phyloP scores from a whole-genome alignment of 2,797 vertebrate species.

The Phrynocephalus vlangalii region DNA sequence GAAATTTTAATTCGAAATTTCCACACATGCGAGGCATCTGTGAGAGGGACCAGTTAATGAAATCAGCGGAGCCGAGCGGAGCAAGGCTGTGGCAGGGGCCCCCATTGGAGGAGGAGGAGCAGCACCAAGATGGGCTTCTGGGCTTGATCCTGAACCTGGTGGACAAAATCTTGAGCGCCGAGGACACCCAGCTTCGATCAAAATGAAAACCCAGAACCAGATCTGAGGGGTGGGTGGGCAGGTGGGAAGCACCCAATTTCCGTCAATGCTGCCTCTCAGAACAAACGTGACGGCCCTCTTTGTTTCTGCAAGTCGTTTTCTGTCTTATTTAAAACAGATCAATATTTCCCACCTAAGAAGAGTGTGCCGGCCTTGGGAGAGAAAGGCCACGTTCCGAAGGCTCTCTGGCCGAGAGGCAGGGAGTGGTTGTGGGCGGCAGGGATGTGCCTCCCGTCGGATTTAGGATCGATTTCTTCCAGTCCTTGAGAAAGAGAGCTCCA shows the following conservation, averaged over 20 bases:
- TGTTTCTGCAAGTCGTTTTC: neutral
- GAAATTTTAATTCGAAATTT: neutral
- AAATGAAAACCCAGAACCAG: neutral
- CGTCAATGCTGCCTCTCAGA: neutral
- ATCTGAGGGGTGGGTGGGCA: too few relatives aligned
- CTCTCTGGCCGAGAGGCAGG: neutral
- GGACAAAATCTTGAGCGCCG: neutral
- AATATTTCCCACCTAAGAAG: constrained; percentile 42
- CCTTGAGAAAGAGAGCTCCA: constrained; percentile 46
- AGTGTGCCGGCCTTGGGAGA: constrained; percentile 42
- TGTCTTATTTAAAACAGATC: constrained; percentile 49
- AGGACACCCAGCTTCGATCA: neutral
- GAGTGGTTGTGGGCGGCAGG: constrained; percentile 8
- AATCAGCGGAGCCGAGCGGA: neutral
- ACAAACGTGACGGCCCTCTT: neutral
- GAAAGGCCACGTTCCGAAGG: constrained; percentile 17
- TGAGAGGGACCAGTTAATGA: neutral
- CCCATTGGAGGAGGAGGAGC: too few relatives aligned
- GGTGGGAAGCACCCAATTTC: accelerated
- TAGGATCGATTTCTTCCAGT: constrained; percentile 37
- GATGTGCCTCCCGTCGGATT: constrained; percentile 30
- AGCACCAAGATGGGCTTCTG: neutral
- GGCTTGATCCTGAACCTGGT: neutral
- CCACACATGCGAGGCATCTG: neutral
- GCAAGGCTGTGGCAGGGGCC: too few relatives aligned